Base-by-base conservation (phyloP, 2,113 vertebrate genomes). In the Syngnathus typhle region DNA sequence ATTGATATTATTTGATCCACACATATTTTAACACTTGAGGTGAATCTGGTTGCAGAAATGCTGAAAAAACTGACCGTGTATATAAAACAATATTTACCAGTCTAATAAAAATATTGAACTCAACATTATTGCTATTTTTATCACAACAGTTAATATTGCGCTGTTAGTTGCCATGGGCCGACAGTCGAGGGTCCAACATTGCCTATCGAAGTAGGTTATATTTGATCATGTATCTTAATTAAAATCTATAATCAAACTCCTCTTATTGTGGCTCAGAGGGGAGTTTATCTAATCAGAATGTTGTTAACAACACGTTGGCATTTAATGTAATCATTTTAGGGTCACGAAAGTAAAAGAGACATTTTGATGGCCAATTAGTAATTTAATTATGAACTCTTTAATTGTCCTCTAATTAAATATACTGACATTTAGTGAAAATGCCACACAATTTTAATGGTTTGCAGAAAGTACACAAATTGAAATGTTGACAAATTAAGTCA, bases 331-430 rank as follows among this genome's bases (percentile, higher is more conserved):
- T 23, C 8, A 61, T 61, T 43, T n/a, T 39, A 13, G 38, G 7
- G 60, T 21, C 6, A 43, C 21, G 21, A 15, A 43, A 23, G 11
- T 8, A 21, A 62, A 44, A 19, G n/a, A 62, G 10, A 62, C 39
- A 44, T 41, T 39, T 41, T 23, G n/a, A 27, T 62, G 21, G 60
- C 39, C 39, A 61, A 41, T 60, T 41, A 60, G 37, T 60, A 61
- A 21, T n/a, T 39, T 19, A 10, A 60, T 43, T 61, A 38, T 37
- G 6, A 60, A 43, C n/a, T 21, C 5, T 21, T 61, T 1, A 61
- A 38, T 61, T 39, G 12, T 21, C 10, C 13, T 23, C 10, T 7
- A 41, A 61, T 61, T 43, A 12, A 12, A 23, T 23, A 23, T 6
- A 15, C 3, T 41, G 18, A 43, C n/a, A 61, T 43, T 43, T 61